Base-by-base conservation (phyloP, 2,113 vertebrate species). In the Sisor rabdophorus region DNA sequence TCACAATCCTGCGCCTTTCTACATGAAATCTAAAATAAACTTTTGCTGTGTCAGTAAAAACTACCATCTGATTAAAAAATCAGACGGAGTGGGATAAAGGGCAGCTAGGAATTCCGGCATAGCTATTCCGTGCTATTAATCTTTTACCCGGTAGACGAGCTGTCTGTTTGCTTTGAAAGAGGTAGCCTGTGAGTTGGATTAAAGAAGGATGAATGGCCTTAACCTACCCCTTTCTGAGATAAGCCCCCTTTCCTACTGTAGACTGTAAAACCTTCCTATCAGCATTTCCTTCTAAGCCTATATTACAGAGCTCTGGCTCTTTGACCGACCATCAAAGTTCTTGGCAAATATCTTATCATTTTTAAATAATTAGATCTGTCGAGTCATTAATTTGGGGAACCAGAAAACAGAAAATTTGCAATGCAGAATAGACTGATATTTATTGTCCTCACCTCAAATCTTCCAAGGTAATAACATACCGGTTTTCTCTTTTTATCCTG, bases 321-420 rank as follows among this genome's bases (percentile, higher is more conserved):
- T 73, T 83, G 47, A 80, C 71, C 77, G 36, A 71, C 69, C 72
- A 73, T 84, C 78, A 83, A 76, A 81, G 32, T 74, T 78, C 80
- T 80, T 72, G 79, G 83, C 79, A 81, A 72, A 84, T 32, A 65
- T 81, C 55, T 82, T 73, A 75, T 73, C 73, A 2, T 58, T 52
- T 44, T 70, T 76, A 73, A 81, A 83, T 81, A 74, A 81, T 75
- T 85, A 72, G 72, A 79, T 78, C 44, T 79, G 73, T 80, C 60
- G 47, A 73, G 74, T 53, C 73, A 79, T 84, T 83, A 83, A 74
- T 76, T 59, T 78, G 52, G 32, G 24, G 47, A 7, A 69, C 12
- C 47, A 77, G 77, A 58, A 82, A 84, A 79, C 79, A 75, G 56
- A 80, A 44, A 80, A 74, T 61, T 71, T 80, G 79, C 55, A 68